These are phyloP conservation scores for Hippocampus barbouri DNA, from an alignment of 2,113 vertebrate species.

Conservation along the genomic window DNA sequence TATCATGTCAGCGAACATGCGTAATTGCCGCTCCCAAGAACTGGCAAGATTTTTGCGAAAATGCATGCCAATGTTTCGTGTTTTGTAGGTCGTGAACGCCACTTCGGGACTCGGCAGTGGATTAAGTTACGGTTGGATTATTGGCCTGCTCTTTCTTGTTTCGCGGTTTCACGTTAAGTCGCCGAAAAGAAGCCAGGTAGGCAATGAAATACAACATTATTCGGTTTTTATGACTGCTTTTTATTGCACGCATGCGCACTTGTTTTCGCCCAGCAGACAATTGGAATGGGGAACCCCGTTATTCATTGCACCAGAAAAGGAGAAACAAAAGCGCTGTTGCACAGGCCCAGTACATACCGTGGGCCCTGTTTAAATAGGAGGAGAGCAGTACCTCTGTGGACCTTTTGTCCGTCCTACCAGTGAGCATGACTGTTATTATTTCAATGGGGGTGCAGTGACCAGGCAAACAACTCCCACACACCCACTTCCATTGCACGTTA, in stretches of 20 bases:
- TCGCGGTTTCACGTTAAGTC: neutral
- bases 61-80: neutral
- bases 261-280: neutral
- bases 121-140: slow-evolving; percentile 74
- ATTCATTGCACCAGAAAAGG: neutral
- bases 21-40: neutral
- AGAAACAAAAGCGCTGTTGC: neutral
- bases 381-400: neutral
- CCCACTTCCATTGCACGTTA: neutral
- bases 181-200: neutral
- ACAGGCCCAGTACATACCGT: neutral
- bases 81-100: slow-evolving; percentile 21
- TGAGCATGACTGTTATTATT: neutral
- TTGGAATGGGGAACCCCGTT: neutral
- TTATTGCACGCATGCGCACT: slow-evolving; percentile 2
- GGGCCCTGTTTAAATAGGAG: neutral
- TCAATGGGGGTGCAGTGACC: neutral
- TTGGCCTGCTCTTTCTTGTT: slow-evolving; percentile 56
- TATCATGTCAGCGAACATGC: slow-evolving; percentile 1
- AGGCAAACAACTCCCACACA: neutral
- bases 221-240: neutral
- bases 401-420: neutral
- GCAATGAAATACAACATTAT: neutral
- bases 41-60: neutral
- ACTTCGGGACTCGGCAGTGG: slow-evolving; percentile 55